Evolutionary conservation across 1,140 invertebrate genomes (phyloP).

Genomic region (Oppia nitens): DNA sequence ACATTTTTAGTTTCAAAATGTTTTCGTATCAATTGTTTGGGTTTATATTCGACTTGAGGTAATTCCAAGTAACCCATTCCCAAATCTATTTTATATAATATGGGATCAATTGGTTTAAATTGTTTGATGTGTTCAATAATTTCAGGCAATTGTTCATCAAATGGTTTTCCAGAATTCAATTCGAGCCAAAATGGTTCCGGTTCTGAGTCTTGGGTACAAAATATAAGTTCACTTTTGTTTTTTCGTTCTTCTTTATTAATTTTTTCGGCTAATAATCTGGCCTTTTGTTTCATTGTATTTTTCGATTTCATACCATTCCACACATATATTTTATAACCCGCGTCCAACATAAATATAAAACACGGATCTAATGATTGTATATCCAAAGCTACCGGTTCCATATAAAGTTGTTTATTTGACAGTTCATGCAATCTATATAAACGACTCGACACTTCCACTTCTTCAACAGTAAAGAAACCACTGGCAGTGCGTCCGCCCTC

Average conservation of each 20-base stretch:
- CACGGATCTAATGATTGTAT: constrained; percentile 61
- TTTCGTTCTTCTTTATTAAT: constrained; percentile 98
- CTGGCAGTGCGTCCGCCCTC: constrained; percentile 89
- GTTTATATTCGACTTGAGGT: constrained; percentile 53
- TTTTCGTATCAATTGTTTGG: constrained; percentile 25
- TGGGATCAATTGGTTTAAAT: constrained; percentile 53
- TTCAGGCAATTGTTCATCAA: constrained; percentile 21
- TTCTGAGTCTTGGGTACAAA: constrained; percentile 64
- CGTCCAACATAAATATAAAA: constrained; percentile 83
- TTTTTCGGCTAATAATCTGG: constrained; percentile 86
- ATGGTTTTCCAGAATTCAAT: constrained; percentile 26
- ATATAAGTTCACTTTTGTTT: constrained; percentile 74
- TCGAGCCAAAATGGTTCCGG: constrained; percentile 63
- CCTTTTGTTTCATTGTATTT: constrained; percentile 85
- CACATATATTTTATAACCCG: constrained; percentile 66
- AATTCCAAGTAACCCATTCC: constrained; percentile 98
- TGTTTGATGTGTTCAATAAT: constrained; percentile 53
- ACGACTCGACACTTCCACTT: constrained; percentile 59
- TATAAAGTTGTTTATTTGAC: constrained; percentile 56
- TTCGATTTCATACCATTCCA: constrained; percentile 84
- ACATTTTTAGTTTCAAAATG: constrained; percentile 66
- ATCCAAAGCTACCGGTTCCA: constrained; percentile 60
- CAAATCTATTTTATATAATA: constrained; percentile 80
- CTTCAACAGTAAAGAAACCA: constrained; percentile 94
- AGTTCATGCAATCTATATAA: constrained; percentile 67